Conservation (phyloP, 2,888 invertebrate species). For the Oithona nana region DNA sequence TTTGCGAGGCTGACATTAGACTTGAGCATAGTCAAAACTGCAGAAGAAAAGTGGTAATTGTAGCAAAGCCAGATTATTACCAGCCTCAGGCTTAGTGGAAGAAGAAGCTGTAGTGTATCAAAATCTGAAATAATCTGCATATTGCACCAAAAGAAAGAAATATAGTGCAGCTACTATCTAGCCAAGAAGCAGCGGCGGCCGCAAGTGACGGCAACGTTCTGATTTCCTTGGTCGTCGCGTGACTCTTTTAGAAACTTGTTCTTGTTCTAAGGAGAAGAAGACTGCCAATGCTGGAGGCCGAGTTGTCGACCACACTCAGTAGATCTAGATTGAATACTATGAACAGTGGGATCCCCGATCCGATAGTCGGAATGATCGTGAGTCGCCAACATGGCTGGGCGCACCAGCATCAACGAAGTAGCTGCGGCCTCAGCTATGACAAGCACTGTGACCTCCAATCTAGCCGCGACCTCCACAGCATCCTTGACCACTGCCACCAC, state of each 20-base stretch:
- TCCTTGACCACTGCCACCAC: conserved; percentile 22
- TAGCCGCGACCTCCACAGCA: conserved; percentile 21
- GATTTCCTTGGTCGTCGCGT: neutral
- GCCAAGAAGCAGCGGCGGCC: no score
- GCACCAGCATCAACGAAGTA: conserved; percentile 36
- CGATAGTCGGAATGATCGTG: conserved; percentile 37
- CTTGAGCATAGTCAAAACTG: no score
- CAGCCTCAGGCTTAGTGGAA: neutral
- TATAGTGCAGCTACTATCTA: no score
- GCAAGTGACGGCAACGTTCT: neutral
- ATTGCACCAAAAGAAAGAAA: neutral
- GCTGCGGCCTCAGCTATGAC: conserved; percentile 19
- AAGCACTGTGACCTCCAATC: conserved; percentile 23
- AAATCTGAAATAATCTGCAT: neutral
- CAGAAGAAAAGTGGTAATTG: conserved; percentile 37
- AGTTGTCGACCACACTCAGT: no score
- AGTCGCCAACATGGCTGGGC: conserved; percentile 66
- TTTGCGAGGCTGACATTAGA: no score
- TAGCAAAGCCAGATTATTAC: conserved; percentile 22
- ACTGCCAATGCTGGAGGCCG: no score
- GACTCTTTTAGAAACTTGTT: no score
- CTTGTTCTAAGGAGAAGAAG: no score
- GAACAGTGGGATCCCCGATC: no score
- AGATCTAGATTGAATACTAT: no score
- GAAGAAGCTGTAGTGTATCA: no score